Conservation (phyloP, 2,797 vertebrate genomes). For the Pangasius djambal region DNA sequence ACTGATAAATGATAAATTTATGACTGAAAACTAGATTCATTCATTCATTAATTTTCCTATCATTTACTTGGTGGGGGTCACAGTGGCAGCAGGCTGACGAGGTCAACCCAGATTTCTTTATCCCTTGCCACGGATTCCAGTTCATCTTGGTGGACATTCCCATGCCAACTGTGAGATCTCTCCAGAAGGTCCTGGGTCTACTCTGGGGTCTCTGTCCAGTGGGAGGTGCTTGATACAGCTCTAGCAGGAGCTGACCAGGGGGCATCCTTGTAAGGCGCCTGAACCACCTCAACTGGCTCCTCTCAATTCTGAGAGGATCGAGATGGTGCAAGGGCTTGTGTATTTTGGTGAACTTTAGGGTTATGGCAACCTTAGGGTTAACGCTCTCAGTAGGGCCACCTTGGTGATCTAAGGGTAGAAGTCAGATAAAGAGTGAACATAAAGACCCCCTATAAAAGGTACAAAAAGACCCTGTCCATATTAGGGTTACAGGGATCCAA, state of each 20-base stretch:
- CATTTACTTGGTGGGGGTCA: neutral
- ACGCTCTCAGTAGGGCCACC: neutral
- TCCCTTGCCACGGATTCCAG: neutral
- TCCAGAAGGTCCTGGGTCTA: neutral
- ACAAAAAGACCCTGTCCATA: neutral
- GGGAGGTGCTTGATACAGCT: neutral
- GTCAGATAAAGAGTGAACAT: neutral
- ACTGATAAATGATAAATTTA: too few relatives aligned
- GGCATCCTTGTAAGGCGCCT: neutral
- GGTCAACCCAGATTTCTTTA: neutral
- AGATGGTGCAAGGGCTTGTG: neutral
- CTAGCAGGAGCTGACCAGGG: neutral
- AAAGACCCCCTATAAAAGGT: neutral
- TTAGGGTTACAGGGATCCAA: neutral
- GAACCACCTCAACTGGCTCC: neutral
- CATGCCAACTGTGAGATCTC: neutral
- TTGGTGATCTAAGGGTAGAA: neutral
- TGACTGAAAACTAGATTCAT: neutral
- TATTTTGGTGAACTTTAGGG: neutral
- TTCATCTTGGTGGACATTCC: neutral
- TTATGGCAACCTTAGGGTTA: neutral
- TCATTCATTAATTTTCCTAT: neutral
- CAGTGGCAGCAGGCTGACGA: neutral
- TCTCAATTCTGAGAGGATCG: neutral
- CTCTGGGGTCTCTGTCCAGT: neutral